Evolutionary conservation across 2,888 invertebrate species (phyloP).

Genomic region (Ochropacha duplaris): DNA sequence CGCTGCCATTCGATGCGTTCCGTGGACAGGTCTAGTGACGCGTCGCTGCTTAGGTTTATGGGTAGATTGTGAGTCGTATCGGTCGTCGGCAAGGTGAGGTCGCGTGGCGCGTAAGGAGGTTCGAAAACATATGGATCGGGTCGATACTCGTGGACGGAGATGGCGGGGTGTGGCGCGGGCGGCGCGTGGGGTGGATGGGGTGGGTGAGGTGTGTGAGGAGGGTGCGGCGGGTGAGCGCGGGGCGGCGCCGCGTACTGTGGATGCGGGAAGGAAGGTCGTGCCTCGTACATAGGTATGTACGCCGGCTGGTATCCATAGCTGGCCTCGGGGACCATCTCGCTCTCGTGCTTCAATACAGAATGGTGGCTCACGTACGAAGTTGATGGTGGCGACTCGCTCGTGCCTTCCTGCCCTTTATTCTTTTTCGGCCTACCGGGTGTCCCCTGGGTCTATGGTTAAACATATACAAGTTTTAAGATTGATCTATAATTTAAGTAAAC

Average conservation of each 20-base stretch:
- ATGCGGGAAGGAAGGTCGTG: constrained; percentile 35
- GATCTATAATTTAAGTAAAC: not conserved
- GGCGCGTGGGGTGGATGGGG: constrained; percentile 33
- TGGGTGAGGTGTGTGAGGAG: constrained; percentile 47
- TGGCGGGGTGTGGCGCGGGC: constrained; percentile 34
- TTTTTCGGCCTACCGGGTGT: constrained; percentile 75
- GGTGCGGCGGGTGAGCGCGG: constrained; percentile 38
- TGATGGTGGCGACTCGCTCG: constrained; percentile 65
- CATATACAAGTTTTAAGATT: not conserved
- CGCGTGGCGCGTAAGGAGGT: constrained; percentile 53
- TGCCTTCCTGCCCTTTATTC: constrained; percentile 61
- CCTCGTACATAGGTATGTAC: constrained; percentile 49
- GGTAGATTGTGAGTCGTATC: constrained; percentile 68
- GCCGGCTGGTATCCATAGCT: constrained; percentile 55
- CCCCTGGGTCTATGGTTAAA: constrained; percentile 54
- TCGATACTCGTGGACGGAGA: constrained; percentile 59
- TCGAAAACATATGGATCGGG: constrained; percentile 64
- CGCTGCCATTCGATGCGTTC: constrained; percentile 70
- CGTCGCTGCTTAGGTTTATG: constrained; percentile 78
- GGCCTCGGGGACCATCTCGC: constrained; percentile 45
- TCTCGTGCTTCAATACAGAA: constrained; percentile 61
- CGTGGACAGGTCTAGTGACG: constrained; percentile 69
- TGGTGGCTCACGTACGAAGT: constrained; percentile 62
- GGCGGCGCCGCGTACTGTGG: constrained; percentile 40
- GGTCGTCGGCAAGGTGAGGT: constrained; percentile 55